Conservation (phyloP, 2,797 vertebrate species). For the Buceros bicornis region DNA sequence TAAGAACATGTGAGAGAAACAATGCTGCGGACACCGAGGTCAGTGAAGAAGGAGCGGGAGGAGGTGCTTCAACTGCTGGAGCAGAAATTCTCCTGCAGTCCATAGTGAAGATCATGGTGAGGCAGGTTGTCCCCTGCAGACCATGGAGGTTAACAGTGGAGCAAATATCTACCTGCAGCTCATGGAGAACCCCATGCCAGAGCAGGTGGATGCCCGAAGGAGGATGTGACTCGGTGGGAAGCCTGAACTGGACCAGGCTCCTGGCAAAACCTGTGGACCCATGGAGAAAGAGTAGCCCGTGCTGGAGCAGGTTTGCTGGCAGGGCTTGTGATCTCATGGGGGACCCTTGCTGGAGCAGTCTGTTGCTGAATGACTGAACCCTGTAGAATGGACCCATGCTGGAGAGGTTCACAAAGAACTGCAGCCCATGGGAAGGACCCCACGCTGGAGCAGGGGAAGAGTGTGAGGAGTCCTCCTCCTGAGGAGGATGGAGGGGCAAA, state of each 20-base stretch:
- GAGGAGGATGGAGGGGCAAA: too few species aligned
- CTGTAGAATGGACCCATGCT: background rate
- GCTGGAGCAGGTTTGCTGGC: too few species aligned
- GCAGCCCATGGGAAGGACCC: background rate
- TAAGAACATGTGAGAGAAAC: background rate
- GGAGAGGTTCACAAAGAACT: background rate
- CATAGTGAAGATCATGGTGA: background rate
- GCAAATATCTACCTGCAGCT: background rate
- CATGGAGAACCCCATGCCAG: too few species aligned
- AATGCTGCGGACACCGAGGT: background rate
- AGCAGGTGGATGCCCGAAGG: too few species aligned
- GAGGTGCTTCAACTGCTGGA: background rate
- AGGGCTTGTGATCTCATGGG: too few species aligned
- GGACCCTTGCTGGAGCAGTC: background rate
- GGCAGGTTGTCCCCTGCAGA: background rate
- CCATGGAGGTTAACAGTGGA: background rate
- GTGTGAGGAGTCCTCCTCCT: background rate
- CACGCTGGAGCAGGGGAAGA: background rate
- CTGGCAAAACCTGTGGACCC: too few species aligned
- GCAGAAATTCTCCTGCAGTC: background rate
- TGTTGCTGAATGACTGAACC: background rate
- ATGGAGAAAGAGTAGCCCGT: too few species aligned
- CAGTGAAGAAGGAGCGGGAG: background rate
- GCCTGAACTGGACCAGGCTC: too few species aligned
- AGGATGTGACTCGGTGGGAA: too few species aligned